phyloP scores from a whole-genome alignment of 2,113 vertebrate genomes.

The Phodopus roborovskii region DNA sequence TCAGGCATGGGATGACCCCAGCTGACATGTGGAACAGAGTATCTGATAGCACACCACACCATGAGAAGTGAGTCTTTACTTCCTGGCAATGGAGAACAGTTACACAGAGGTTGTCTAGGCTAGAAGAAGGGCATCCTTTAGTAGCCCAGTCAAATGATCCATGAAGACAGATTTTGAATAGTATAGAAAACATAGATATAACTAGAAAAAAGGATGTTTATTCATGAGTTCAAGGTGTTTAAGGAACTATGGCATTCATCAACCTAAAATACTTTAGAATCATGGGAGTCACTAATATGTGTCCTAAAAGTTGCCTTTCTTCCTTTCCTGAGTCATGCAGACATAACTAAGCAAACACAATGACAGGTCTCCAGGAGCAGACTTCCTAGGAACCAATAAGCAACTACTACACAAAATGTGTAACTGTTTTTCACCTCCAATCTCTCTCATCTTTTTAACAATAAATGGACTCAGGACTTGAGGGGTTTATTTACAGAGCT shows the following conservation, averaged over 20 bases:
- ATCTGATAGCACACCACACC: not conserved
- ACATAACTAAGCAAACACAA: slow-evolving; percentile 42
- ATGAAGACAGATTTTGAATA: not conserved
- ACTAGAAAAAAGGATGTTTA: slow-evolving; percentile 32
- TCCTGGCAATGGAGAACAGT: not conserved
- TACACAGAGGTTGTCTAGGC: not conserved
- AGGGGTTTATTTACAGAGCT: not conserved
- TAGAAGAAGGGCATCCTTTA: not conserved
- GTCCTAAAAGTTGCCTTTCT: not conserved
- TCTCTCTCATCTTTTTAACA: slow-evolving; percentile 37
- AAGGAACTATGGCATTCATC: not conserved
- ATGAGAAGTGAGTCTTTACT: not conserved
- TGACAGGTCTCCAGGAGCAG: not conserved
- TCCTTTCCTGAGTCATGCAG: not conserved
- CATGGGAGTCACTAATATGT: not conserved
- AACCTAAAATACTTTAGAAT: not conserved
- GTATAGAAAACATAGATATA: not conserved
- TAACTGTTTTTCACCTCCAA: not conserved
- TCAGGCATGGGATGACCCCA: not conserved
- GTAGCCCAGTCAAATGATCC: not conserved
- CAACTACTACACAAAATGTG: not conserved
- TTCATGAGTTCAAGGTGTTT: slow-evolving; percentile 29
- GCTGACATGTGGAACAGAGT: not conserved
- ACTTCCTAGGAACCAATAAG: not conserved
- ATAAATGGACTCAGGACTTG: not conserved